These are phyloP conservation scores for Clarias batrachus DNA, from an alignment of 2,113 vertebrate genomes.

Conservation along the genomic window DNA sequence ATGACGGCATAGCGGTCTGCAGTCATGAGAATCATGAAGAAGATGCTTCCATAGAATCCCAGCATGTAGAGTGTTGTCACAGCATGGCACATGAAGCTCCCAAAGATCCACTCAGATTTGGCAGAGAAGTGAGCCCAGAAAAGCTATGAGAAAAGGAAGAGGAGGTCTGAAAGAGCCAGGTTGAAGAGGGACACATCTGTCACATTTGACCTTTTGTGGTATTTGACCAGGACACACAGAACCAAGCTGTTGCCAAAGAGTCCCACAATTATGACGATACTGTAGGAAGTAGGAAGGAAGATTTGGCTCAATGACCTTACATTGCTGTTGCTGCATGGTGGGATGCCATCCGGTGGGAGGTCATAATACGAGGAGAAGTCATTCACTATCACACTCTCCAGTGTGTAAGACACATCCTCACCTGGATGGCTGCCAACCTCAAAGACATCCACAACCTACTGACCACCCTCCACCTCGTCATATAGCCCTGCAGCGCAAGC, in stretches of 20 bases:
- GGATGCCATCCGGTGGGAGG: too few species aligned
- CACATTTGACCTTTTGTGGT: slow-evolving; percentile 71
- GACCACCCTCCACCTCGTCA: too few species aligned
- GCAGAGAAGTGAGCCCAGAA: slow-evolving; percentile 70
- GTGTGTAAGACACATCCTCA: too few species aligned
- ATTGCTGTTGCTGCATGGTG: not conserved
- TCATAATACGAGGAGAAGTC: too few species aligned
- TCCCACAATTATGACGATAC: slow-evolving; percentile 72
- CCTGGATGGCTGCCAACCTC: too few species aligned
- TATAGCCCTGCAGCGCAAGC: too few species aligned
- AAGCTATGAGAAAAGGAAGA: slow-evolving; percentile 81
- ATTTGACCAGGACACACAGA: slow-evolving; percentile 73
- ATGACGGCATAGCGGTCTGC: slow-evolving; percentile 83
- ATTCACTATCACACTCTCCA: too few species aligned
- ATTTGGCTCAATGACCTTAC: slow-evolving; percentile 55
- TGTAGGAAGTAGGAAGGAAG: slow-evolving; percentile 76
- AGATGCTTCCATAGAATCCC: slow-evolving; percentile 82
- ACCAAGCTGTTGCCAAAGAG: slow-evolving; percentile 78
- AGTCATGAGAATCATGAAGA: slow-evolving; percentile 85
- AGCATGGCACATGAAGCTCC: slow-evolving; percentile 74
- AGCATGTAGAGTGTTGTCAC: slow-evolving; percentile 67
- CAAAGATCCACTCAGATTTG: slow-evolving; percentile 74
- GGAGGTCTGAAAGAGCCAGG: slow-evolving; percentile 80
- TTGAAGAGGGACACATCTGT: slow-evolving; percentile 85
- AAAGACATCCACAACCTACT: too few species aligned